Evolutionary conservation across 1,140 invertebrate species (phyloP), one percentile per base, ranked within the genome.

Genomic region (Euborellia annulipes): DNA sequence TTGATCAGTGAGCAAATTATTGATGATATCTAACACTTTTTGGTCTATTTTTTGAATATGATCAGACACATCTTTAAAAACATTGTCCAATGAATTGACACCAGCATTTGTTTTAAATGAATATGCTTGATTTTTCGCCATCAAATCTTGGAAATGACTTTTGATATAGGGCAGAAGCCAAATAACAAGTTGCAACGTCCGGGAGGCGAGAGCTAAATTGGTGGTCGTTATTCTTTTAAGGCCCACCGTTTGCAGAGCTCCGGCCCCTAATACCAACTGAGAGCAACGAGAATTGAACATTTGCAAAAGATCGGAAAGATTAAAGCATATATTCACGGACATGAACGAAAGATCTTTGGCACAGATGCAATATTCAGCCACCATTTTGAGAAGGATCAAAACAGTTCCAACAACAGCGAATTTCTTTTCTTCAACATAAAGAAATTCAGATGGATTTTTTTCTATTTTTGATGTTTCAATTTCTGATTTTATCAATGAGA

Each of bases 211-310:
- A 7, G 89, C 92, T 48, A 98, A 68, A 69, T 94, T 96, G 34
- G 83, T 87, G 49, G 85, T 92, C 0, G 90, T 93, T 40, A 99
- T 98, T 36, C 89, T 95, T 68, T 95, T 97, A 34, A 98, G 66
- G 1, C 93, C 92, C 14, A 89, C 89, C 48, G 90, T 80, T 58
- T 90, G 82, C 56, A 97, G 76, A 2, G 95, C 93, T 22, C 91
- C 92, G 21, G 92, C 94, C 40, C 92, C 92, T 18, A 98, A 68
- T 18, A 99, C 88, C 44, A 98, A 67, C 60, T 96, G 89, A 66
- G 85, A 95, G 49, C 84, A 87, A 52, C 83, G 75, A 4, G 85
- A 93, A 70, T 96, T 98, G 60, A 94, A 97, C 53, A 80, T 76
- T 58, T 85, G 72, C 45, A 93, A 70, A 37, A 96, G 60, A 62